Percentiles rank a stretch among this genome's conserved stretches.
Conservation (phyloP, 2,797 vertebrate species). For the Sitta carolinensis region DNA sequence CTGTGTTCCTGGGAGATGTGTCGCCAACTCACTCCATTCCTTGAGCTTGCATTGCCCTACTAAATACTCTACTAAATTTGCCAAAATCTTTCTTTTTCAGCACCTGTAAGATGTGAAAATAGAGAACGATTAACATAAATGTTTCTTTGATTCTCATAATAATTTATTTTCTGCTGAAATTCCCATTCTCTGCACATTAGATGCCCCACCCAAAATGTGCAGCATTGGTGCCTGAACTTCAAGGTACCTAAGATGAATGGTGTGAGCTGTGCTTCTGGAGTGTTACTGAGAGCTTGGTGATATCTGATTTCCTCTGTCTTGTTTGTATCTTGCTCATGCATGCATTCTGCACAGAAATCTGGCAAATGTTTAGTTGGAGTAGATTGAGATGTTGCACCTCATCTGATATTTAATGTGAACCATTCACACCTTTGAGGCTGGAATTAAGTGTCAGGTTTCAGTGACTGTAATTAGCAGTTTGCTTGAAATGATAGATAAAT, state of each 20-base stretch:
- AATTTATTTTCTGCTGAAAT: background rate
- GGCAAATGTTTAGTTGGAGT: background rate
- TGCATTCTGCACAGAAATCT: background rate
- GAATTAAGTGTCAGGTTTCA: conserved; percentile 5
- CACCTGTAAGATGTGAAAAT: background rate
- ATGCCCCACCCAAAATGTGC: background rate
- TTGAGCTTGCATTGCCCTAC: background rate
- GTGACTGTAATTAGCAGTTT: conserved; percentile 32
- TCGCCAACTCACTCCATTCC: accelerated
- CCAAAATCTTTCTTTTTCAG: background rate
- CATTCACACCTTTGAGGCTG: background rate
- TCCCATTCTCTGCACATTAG: background rate
- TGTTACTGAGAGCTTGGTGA: background rate
- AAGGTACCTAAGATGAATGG: background rate
- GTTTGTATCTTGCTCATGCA: background rate
- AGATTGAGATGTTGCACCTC: background rate
- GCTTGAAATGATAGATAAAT: conserved; percentile 20
- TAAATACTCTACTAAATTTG: background rate
- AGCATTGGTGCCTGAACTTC: background rate
- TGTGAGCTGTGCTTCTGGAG: background rate
- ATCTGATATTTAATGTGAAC: background rate
- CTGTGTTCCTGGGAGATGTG: background rate
- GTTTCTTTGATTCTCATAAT: background rate
- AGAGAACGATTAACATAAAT: background rate
- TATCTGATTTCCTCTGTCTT: background rate